Base-by-base conservation (phyloP, 2,797 vertebrate species). In the Hephaestus fuliginosus region DNA sequence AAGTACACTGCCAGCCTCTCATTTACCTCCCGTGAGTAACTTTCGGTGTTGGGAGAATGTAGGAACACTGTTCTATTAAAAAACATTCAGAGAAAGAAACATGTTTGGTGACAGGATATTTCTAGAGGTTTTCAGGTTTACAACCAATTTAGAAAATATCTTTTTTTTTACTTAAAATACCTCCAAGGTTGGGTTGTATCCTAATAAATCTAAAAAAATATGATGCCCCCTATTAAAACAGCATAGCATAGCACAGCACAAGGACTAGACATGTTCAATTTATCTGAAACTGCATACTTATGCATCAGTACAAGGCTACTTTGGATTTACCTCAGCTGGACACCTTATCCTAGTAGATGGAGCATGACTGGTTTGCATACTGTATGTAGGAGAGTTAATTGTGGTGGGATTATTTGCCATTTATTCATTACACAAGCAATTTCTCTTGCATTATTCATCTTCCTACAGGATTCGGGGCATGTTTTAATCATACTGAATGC, bases 401-500 rank as follows among this genome's bases (percentile, higher is more conserved):
- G 93, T 91, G 57, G 71, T 87, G 89, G 90, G 92, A 94, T 93
- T 93, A 95, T 95, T 95, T 94, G 90, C 89, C 92, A 92, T 93
- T 94, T 94, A 94, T 94, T 93, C 93, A 95, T 92, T 90, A 89
- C 90, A 83, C 88, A 93, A 93, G 91, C 93, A 92, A 87, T 91
- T 94, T 94, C 87, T 86, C 86, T 75, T 88, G 88, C 89, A 94
- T 95, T 96, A 95, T 95, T 95, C 93, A 94, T 90, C 88, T 82
- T 93, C 84, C 81, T 81, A 91, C 89, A 91, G 89, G 86, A 94
- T 90, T 83, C 83, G 64, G 89, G 87, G 77, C 91, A 90, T 93
- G 93, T 95, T 95, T 95, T 93, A 95, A 95, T 96, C 92, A 93
- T 89, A 83, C 53, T 86, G 87, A 88, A 91, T 86, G 84, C 92